phyloP scores from a whole-genome alignment of 2,888 invertebrate species.

The Eubasilissa splendida region DNA sequence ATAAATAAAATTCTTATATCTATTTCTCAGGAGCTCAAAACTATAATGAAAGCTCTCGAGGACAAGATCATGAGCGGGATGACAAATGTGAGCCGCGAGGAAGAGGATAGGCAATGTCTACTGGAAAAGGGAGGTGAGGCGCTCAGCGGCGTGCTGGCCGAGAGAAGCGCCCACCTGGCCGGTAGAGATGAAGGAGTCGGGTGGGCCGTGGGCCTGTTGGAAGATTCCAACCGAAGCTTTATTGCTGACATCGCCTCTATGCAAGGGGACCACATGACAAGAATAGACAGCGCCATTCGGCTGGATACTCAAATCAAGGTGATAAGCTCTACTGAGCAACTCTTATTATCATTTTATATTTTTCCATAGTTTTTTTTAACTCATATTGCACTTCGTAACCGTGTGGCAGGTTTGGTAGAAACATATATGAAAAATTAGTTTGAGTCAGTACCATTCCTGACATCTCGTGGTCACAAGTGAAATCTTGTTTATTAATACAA shows the following conservation, averaged over 20 bases:
- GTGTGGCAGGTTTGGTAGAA: no score
- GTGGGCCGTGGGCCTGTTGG: constrained; percentile 28
- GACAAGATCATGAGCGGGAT: not conserved
- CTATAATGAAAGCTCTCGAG: constrained; percentile 14
- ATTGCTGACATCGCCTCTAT: constrained; percentile 36
- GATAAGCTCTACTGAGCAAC: no score
- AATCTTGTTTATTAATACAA: no score
- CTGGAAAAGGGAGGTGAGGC: constrained; percentile 14
- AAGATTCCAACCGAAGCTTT: constrained; percentile 43
- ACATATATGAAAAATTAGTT: no score
- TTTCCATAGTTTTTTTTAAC: not conserved
- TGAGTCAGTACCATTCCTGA: no score
- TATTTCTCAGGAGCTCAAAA: not conserved
- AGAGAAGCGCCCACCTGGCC: constrained; percentile 20
- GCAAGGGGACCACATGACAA: constrained; percentile 6
- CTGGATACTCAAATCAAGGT: constrained; percentile 47
- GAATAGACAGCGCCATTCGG: constrained; percentile 11
- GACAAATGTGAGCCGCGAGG: not conserved
- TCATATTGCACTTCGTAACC: no score
- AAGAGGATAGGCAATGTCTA: constrained; percentile 5
- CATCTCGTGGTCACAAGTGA: no score
- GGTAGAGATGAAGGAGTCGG: constrained; percentile 42
- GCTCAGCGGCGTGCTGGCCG: constrained; percentile 14
- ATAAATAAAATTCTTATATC: no score
- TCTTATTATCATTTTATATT: no score